phyloP scores from a whole-genome alignment of 1,140 invertebrate genomes.

The Calycopis cecrops region DNA sequence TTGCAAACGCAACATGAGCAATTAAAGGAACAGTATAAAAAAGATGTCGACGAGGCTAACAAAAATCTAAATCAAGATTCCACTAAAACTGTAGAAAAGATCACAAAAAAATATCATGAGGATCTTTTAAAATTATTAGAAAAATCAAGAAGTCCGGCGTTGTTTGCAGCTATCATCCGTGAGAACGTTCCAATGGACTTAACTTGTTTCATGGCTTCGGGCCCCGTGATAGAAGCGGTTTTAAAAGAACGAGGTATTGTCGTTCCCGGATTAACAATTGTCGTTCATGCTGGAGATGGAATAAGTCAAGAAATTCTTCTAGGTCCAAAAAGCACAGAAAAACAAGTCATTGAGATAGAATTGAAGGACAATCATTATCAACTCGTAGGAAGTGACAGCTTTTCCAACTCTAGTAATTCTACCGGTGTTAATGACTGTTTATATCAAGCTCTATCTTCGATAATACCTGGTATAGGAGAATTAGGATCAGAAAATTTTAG shows the following conservation, averaged over 20 bases:
- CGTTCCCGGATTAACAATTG: background rate
- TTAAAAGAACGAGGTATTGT: conserved; percentile 7
- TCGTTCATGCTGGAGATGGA: conserved; percentile 7
- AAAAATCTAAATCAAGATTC: background rate
- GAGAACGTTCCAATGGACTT: conserved; percentile 16
- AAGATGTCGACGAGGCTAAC: conserved; percentile 8
- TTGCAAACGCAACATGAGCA: conserved; percentile 3
- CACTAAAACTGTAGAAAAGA: background rate
- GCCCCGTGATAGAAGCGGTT: background rate
- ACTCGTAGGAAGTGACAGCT: background rate
- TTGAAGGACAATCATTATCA: conserved; percentile 13
- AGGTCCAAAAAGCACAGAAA: background rate
- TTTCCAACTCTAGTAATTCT: background rate
- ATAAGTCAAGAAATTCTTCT: conserved; percentile 12
- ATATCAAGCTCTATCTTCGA: conserved; percentile 4
- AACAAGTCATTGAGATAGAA: conserved; percentile 1
- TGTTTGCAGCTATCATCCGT: conserved; percentile 15
- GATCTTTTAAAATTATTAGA: conserved; percentile 13
- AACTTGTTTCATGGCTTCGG: conserved; percentile 7
- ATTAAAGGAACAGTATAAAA: conserved; percentile 9
- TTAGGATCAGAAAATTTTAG: conserved; percentile 9
- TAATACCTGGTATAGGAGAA: conserved; percentile 8
- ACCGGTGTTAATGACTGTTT: conserved; percentile 12
- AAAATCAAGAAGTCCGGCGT: conserved; percentile 10
- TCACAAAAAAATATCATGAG: conserved; percentile 10